phyloP scores from a whole-genome alignment of 2,113 vertebrate species.

The Globicephala melas region DNA sequence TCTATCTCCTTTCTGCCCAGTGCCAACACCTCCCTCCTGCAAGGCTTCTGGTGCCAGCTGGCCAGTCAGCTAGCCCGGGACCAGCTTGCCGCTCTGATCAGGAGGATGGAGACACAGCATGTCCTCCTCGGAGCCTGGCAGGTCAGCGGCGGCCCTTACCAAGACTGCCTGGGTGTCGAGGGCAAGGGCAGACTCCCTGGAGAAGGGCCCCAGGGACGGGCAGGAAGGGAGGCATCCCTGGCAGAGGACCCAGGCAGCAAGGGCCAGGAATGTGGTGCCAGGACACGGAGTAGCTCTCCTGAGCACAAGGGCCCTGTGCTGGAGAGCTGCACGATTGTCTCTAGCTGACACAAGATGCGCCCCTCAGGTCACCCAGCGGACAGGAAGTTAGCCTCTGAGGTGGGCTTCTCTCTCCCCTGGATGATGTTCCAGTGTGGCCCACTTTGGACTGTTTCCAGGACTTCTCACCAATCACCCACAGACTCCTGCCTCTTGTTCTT shows the following conservation, averaged over 20 bases:
- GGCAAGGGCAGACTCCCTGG: not conserved
- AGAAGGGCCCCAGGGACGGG: not conserved
- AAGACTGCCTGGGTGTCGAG: rapidly evolving
- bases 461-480: not conserved
- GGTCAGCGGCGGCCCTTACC: slow-evolving; percentile 35
- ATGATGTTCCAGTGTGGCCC: not conserved
- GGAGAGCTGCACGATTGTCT: rapidly evolving
- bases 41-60: slow-evolving; percentile 70
- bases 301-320: not conserved
- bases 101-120: not conserved
- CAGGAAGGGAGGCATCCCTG: not conserved
- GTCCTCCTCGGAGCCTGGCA: slow-evolving; percentile 68
- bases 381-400: no score
- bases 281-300: rapidly evolving
- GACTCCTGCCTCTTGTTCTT: not conserved
- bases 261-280: rapidly evolving
- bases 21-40: slow-evolving; percentile 12
- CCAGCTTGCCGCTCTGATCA: slow-evolving; percentile 47
- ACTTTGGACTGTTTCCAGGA: not conserved
- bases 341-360: not conserved
- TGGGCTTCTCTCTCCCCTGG: rapidly evolving
- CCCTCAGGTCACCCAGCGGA: rapidly evolving
- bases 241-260: not conserved
- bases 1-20: not conserved
- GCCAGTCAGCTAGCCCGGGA: slow-evolving; percentile 37